A percentile compares a stretch with the other conserved stretches of the same genome.
Evolutionary conservation across 2,888 invertebrate species (phyloP).

Genomic region (Hermaeophaga mercurialis): DNA sequence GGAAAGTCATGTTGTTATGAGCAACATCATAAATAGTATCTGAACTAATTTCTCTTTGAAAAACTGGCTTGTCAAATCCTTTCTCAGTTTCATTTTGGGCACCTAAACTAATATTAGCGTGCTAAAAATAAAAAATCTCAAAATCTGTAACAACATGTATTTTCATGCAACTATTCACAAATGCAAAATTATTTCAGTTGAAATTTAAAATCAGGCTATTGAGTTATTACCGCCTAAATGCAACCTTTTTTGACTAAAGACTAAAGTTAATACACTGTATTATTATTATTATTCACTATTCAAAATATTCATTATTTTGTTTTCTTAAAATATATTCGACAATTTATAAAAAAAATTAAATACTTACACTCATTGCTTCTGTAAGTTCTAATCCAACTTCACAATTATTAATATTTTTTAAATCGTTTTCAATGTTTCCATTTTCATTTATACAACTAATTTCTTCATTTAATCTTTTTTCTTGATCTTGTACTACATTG

Average conservation of each 20-base stretch:
- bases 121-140: conserved; percentile 21
- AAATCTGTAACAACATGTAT: too few relatives aligned
- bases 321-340: too few relatives aligned
- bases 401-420: conserved; percentile 34
- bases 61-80: conserved; percentile 53
- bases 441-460: conserved; percentile 41
- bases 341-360: not conserved
- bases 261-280: too few relatives aligned
- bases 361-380: conserved; percentile 49
- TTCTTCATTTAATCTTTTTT: conserved; percentile 20
- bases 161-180: too few relatives aligned
- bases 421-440: conserved; percentile 29
- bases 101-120: conserved; percentile 10
- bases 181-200: too few relatives aligned
- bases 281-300: too few relatives aligned
- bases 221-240: too few relatives aligned
- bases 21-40: conserved; percentile 65
- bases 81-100: conserved; percentile 29
- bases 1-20: conserved; percentile 65
- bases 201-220: too few relatives aligned
- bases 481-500: conserved; percentile 20
- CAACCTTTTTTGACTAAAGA: too few relatives aligned
- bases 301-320: too few relatives aligned
- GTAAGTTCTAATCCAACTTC: conserved; percentile 55
- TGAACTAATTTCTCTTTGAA: conserved; percentile 74